Evolutionary conservation across 2,113 vertebrate species (phyloP).

Genomic region (Tautogolabrus adspersus): DNA sequence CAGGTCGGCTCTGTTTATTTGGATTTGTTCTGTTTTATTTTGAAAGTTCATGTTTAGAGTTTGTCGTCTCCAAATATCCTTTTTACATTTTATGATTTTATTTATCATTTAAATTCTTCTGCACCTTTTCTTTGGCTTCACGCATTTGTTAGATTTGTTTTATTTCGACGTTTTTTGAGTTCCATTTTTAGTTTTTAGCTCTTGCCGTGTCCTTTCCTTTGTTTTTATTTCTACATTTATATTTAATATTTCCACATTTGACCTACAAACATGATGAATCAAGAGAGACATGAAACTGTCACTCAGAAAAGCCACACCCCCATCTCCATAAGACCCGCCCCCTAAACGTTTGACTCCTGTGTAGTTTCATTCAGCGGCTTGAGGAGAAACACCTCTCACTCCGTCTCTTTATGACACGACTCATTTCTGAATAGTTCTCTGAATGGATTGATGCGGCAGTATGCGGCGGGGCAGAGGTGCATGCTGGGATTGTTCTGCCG

Average conservation of each 20-base stretch:
- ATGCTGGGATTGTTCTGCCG: conserved; percentile 67
- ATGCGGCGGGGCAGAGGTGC: conserved; percentile 66
- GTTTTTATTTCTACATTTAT: neutral
- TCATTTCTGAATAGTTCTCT: neutral
- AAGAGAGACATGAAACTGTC: too few relatives aligned
- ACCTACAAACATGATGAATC: too few relatives aligned
- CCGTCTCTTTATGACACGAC: neutral
- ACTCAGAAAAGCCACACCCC: conserved; percentile 8
- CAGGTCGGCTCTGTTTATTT: neutral
- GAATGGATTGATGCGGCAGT: conserved; percentile 37
- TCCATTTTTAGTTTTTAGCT: neutral
- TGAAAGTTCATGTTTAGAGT: too few relatives aligned
- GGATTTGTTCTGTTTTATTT: neutral
- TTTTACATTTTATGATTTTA: too few relatives aligned
- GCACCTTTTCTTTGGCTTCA: too few relatives aligned
- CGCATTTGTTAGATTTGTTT: neutral
- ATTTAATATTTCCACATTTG: too few relatives aligned
- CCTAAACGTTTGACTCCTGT: neutral
- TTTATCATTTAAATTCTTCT: neutral
- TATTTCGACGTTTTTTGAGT: too few relatives aligned
- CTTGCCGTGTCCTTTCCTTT: neutral
- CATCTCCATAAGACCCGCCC: neutral
- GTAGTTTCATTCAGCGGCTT: neutral
- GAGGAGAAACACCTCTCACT: neutral
- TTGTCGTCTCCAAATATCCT: too few relatives aligned